These are phyloP conservation scores for Nothura maculosa DNA, from an alignment of 2,797 vertebrate species.

Conservation along the genomic window DNA sequence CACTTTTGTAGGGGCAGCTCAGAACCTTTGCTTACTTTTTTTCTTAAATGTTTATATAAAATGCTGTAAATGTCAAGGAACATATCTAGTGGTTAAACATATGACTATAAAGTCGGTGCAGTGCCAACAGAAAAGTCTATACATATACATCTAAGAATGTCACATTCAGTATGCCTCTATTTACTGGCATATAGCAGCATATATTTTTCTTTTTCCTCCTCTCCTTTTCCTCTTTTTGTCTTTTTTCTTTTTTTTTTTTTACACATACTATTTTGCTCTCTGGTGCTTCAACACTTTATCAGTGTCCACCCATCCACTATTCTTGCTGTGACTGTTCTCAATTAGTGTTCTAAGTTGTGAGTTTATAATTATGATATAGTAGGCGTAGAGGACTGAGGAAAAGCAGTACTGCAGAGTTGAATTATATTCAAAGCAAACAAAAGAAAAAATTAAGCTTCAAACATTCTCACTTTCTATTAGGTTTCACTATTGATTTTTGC, in stretches of 20 bases:
- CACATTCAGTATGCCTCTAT: slow-evolving; percentile 3
- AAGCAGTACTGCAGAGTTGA: slow-evolving; percentile 8
- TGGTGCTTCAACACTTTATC: background rate
- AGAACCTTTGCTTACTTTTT: background rate
- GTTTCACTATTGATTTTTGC: slow-evolving; percentile 24
- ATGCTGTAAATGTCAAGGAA: background rate
- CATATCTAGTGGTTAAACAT: background rate
- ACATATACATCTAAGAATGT: background rate
- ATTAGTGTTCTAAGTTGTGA: background rate
- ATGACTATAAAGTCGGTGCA: background rate
- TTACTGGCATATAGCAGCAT: background rate
- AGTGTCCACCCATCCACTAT: background rate
- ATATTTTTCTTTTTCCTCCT: background rate
- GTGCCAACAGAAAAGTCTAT: background rate
- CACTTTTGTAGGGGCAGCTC: background rate
- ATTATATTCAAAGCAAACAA: slow-evolving; percentile 18
- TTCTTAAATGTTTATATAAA: slow-evolving; percentile 8
- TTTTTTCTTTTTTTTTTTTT: background rate
- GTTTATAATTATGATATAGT: background rate
- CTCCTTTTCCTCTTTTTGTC: background rate
- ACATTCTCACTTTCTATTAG: slow-evolving; percentile 27
- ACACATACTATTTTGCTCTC: background rate
- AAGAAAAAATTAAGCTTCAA: background rate
- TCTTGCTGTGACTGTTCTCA: slow-evolving; percentile 29
- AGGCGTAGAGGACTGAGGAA: background rate